Conservation (phyloP, 2,113 vertebrate genomes). For the Grallaria varia region DNA sequence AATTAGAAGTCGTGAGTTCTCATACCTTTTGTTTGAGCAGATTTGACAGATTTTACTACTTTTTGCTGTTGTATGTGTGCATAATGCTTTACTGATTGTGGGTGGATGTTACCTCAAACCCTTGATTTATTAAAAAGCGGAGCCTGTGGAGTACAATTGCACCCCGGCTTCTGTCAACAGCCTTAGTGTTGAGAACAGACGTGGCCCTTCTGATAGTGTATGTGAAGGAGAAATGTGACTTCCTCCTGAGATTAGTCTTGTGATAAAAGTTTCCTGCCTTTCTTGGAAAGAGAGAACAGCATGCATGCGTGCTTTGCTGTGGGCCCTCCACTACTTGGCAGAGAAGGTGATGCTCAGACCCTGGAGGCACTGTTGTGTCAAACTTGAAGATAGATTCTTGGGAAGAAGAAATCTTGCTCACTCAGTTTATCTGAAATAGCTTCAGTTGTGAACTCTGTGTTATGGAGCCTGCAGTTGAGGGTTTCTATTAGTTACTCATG, state of each 20-base stretch:
- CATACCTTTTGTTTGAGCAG: background rate
- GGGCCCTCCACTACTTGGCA: background rate
- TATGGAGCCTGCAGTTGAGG: background rate
- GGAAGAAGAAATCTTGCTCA: background rate
- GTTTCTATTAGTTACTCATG: background rate
- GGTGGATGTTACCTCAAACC: background rate
- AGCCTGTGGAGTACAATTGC: background rate
- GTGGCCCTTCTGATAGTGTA: background rate
- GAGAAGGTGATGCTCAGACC: rapidly evolving
- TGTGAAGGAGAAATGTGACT: background rate
- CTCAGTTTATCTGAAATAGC: background rate
- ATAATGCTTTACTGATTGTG: background rate
- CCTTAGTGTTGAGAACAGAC: background rate
- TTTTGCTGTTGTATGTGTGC: rapidly evolving
- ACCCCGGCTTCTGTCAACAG: background rate
- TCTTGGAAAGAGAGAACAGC: background rate
- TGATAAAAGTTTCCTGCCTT: background rate
- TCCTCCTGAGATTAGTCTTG: background rate
- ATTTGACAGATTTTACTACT: background rate
- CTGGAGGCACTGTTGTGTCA: rapidly evolving
- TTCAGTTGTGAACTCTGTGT: background rate
- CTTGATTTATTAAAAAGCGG: background rate
- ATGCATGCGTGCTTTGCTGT: background rate
- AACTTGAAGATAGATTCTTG: background rate
- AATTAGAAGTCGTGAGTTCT: background rate